A percentile compares a stretch with the other conserved stretches of the same genome.
phyloP scores from a whole-genome alignment of 2,797 vertebrate species.

The Brotula barbata region DNA sequence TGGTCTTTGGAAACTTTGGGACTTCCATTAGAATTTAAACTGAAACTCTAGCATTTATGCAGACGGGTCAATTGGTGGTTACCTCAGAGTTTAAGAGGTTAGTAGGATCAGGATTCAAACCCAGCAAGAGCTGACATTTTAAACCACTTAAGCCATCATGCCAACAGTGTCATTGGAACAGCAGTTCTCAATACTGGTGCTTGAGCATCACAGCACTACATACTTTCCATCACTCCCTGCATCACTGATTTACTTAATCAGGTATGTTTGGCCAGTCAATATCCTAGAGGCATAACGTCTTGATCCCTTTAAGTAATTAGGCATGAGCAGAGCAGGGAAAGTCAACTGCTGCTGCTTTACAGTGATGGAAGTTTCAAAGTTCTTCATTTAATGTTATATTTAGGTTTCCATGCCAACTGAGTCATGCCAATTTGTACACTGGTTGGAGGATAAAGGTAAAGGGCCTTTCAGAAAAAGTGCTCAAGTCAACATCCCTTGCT shows the following conservation, averaged over 20 bases:
- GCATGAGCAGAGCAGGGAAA: no score
- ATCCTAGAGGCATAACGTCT: no score
- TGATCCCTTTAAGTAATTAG: no score
- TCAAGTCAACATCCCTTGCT: slow-evolving; percentile 12
- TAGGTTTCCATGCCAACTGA: slow-evolving; percentile 68
- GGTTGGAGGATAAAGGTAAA: slow-evolving; percentile 38
- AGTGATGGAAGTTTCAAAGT: background rate
- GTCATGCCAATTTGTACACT: no score
- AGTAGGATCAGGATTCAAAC: background rate
- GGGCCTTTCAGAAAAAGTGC: slow-evolving; percentile 20
- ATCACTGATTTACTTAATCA: background rate
- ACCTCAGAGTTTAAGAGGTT: no score
- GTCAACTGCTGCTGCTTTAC: background rate
- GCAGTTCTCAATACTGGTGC: background rate
- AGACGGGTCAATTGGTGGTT: no score
- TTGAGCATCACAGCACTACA: background rate
- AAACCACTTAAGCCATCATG: no score
- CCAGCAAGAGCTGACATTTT: background rate
- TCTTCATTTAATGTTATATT: slow-evolving; percentile 48
- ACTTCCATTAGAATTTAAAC: no score
- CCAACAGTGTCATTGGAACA: no score
- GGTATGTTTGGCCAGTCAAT: background rate
- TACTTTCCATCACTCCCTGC: background rate
- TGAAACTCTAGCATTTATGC: no score
- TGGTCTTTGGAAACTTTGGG: no score